These are phyloP conservation scores for Poeciliopsis prolifica DNA, from an alignment of 2,113 vertebrate genomes.

Conservation along the genomic window DNA sequence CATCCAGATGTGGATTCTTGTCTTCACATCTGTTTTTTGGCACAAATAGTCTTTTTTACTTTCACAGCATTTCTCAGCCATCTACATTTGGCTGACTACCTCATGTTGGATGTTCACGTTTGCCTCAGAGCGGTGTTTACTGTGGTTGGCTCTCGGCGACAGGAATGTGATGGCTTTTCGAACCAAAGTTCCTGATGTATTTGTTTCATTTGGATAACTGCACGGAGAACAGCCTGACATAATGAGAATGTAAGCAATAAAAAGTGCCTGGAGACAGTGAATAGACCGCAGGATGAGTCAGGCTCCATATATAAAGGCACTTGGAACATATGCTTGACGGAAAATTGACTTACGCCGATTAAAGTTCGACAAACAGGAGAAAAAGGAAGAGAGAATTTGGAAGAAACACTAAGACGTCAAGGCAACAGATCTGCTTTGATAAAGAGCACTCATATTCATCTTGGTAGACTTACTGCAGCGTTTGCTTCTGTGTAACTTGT, in stretches of 20 bases:
- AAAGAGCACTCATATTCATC: conserved; percentile 12
- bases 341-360: background rate
- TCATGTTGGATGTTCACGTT: conserved; percentile 7
- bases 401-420: background rate
- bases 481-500: conserved; percentile 29
- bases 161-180: background rate
- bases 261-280: background rate
- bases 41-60: background rate
- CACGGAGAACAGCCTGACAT: conserved; percentile 11
- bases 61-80: background rate
- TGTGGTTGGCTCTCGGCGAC: background rate
- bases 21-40: conserved; percentile 24
- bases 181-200: background rate
- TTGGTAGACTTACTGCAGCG: conserved; percentile 6
- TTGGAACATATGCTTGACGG: background rate
- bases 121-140: background rate
- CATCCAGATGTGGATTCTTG: conserved; percentile 46
- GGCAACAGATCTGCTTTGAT: conserved; percentile 21
- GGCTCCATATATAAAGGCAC: background rate
- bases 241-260: background rate
- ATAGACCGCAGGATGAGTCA: background rate
- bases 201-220: background rate
- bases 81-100: background rate
- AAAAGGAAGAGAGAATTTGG: background rate
- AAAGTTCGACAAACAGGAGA: background rate